These are phyloP conservation scores for Syngnathus rostellatus DNA, from an alignment of 2,797 vertebrate species.

Conservation along the genomic window DNA sequence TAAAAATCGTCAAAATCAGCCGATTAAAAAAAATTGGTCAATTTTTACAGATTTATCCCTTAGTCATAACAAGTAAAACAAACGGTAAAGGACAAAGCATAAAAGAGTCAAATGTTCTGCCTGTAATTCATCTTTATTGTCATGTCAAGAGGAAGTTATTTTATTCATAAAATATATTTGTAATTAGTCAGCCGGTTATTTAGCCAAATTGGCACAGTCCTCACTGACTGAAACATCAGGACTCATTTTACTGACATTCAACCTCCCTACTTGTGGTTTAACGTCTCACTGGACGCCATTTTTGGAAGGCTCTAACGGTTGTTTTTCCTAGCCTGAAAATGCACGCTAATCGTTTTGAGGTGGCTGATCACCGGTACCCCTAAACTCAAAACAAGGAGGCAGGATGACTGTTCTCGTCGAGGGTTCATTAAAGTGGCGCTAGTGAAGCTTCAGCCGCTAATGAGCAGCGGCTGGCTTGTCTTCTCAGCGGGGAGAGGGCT, in stretches of 20 bases:
- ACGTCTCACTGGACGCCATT: constrained; percentile 25
- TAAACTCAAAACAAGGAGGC: constrained; percentile 41
- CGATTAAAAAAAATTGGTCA: too few relatives aligned
- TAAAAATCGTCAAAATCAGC: too few relatives aligned
- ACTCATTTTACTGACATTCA: constrained; percentile 15
- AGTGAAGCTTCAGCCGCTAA: constrained; percentile 68
- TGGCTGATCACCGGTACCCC: constrained; percentile 35
- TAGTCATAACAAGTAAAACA: too few relatives aligned
- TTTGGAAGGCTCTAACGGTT: constrained; percentile 15
- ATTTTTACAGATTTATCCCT: too few relatives aligned
- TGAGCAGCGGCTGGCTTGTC: constrained; percentile 62
- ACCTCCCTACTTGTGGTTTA: constrained; percentile 12
- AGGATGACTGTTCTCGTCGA: constrained; percentile 61
- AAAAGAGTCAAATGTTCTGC: too few relatives aligned
- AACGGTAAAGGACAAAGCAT: too few relatives aligned
- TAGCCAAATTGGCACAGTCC: neutral
- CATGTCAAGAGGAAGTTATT: too few relatives aligned
- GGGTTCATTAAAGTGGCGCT: constrained; percentile 65
- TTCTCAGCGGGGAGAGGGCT: constrained; percentile 45
- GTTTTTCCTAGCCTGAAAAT: constrained; percentile 33
- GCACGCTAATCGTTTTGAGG: constrained; percentile 37
- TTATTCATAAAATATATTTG: too few relatives aligned
- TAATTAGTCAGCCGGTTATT: too few relatives aligned
- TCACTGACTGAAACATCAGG: constrained; percentile 14
- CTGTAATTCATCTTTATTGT: too few relatives aligned